These are phyloP conservation scores for Caerostris darwini DNA, from an alignment of 1,140 invertebrate genomes.

Conservation along the genomic window DNA sequence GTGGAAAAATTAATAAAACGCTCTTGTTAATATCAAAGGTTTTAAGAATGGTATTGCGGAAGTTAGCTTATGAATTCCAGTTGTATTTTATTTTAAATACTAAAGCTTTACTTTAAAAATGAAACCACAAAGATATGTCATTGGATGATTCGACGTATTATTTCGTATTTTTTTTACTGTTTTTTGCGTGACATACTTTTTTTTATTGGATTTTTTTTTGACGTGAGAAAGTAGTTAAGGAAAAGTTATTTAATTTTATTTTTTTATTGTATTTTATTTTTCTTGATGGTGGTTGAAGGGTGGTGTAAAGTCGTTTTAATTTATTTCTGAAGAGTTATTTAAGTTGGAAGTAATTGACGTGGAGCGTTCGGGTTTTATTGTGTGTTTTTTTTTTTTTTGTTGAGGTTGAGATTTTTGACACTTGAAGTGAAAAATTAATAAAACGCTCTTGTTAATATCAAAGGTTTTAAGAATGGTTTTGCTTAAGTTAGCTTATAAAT, in stretches of 20 bases:
- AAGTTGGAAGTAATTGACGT: background rate
- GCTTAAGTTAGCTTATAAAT: too few relatives aligned
- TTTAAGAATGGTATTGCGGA: too few relatives aligned
- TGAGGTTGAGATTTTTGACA: background rate
- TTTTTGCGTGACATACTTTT: background rate
- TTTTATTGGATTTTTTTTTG: background rate
- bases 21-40: too few relatives aligned
- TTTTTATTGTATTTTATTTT: too few relatives aligned
- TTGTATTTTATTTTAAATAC: too few relatives aligned
- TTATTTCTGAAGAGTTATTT: background rate
- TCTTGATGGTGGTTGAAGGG: too few relatives aligned
- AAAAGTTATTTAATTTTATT: background rate
- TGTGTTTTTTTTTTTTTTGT: background rate
- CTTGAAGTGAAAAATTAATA: too few relatives aligned
- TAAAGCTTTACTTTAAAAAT: too few relatives aligned
- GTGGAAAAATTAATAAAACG: too few relatives aligned
- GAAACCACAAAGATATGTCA: slow-evolving; percentile 7
- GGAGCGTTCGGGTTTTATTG: background rate
- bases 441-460: too few relatives aligned
- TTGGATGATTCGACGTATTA: background rate
- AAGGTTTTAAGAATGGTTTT: too few relatives aligned
- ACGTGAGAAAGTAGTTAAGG: background rate
- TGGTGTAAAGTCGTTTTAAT: background rate
- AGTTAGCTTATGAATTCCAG: too few relatives aligned
- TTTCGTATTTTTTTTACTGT: background rate